Evolutionary conservation across 37 sponge, comb jelly and placozoan species (phyloP).

Genomic region (Amphimedon queenslandica): DNA sequence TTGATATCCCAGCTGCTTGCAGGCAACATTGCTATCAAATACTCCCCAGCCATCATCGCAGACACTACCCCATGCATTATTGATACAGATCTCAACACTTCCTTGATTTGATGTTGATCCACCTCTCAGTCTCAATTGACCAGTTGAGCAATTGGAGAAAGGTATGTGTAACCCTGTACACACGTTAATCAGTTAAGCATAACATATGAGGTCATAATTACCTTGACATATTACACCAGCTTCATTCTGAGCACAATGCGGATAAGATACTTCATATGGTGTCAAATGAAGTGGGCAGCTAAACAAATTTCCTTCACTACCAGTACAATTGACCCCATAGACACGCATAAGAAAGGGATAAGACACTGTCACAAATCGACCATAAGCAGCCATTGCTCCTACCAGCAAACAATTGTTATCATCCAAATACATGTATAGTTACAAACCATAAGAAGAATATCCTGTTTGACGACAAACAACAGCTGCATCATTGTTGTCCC

Average conservation of each 20-base stretch:
- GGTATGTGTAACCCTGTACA: too few species aligned
- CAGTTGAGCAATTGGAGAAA: too few species aligned
- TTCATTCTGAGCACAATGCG: background rate
- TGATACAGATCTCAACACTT: too few species aligned
- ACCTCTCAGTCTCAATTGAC: too few species aligned
- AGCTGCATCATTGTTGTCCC: conserved; percentile 12
- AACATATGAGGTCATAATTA: too few species aligned
- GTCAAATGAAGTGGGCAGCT: background rate
- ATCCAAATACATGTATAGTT: background rate
- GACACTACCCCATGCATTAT: too few species aligned
- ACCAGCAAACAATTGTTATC: background rate
- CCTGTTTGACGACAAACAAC: conserved; percentile 8
- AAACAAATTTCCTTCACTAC: conserved; percentile 8
- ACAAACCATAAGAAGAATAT: conserved; percentile 2
- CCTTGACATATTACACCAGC: conserved; percentile 22
- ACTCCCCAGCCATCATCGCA: too few species aligned
- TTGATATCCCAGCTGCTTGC: too few species aligned
- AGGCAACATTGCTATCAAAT: too few species aligned
- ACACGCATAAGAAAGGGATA: background rate
- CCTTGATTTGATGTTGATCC: too few species aligned
- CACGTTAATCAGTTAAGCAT: too few species aligned
- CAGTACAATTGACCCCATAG: conserved; percentile 19
- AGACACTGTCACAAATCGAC: background rate
- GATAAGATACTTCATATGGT: background rate
- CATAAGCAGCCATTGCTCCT: conserved; percentile 12